Conservation (phyloP, 2,113 vertebrate species). For the Dicentrarchus labrax region DNA sequence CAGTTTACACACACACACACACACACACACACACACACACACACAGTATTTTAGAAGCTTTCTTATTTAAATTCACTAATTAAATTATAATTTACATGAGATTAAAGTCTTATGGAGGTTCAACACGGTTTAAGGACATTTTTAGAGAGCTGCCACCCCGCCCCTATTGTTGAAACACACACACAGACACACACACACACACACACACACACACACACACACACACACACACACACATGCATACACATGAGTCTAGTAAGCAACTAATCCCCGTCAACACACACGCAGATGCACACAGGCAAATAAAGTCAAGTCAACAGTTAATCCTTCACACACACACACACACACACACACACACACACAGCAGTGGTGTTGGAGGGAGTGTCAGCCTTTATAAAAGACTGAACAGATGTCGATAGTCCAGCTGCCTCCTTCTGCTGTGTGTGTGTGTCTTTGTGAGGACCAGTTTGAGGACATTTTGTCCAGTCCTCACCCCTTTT, state of each 20-base stretch:
- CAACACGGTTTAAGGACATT: conserved; percentile 69
- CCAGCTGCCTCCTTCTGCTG: conserved; percentile 47
- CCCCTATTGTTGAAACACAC: conserved; percentile 57
- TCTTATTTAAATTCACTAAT: conserved; percentile 70
- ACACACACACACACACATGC: conserved; percentile 6
- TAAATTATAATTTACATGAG: conserved; percentile 79
- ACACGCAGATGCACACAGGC: conserved; percentile 17
- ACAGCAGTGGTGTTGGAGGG: conserved; percentile 37
- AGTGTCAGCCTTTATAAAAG: conserved; percentile 45
- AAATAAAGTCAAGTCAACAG: conserved; percentile 15
- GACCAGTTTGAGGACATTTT: background rate
- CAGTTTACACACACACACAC: conserved; percentile 36
- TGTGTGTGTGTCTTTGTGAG: conserved; percentile 15
- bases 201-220: conserved; percentile 9
- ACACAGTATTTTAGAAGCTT: conserved; percentile 31
- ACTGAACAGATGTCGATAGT: conserved; percentile 61
- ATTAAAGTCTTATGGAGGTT: conserved; percentile 75
- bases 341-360: conserved; percentile 12
- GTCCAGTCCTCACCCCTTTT: background rate
- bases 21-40: conserved; percentile 14
- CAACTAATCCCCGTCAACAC: conserved; percentile 38
- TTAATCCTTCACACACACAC: conserved; percentile 13
- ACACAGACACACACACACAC: conserved; percentile 11
- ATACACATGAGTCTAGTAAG: conserved; percentile 26
- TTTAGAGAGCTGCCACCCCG: conserved; percentile 55